Conservation (phyloP, 2,113 vertebrate species). For the Cairina moschata region DNA sequence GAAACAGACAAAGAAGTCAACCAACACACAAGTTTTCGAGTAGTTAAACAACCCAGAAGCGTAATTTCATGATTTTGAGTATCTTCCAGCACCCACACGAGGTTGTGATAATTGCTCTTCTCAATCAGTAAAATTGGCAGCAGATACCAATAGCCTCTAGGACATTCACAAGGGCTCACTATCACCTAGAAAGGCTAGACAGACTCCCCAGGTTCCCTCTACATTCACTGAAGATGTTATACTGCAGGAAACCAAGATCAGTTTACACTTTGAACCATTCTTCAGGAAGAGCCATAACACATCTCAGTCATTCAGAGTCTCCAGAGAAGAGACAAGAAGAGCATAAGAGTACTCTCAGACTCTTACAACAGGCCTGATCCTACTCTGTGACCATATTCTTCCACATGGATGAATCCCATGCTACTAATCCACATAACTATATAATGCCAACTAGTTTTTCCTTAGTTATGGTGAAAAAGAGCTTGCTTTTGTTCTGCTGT, state of each 20-base stretch:
- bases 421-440: background rate
- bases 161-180: background rate
- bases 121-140: background rate
- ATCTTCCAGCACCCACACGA: background rate
- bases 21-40: background rate
- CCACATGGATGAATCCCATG: background rate
- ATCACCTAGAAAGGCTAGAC: background rate
- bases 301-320: background rate
- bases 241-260: background rate
- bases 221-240: background rate
- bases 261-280: background rate
- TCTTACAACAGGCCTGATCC: background rate
- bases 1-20: background rate
- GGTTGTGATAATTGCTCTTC: background rate
- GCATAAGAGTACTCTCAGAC: background rate
- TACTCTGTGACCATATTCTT: background rate
- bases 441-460: background rate
- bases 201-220: background rate
- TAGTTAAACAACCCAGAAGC: accelerated
- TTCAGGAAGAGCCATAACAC: background rate
- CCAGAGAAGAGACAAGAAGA: background rate
- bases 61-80: background rate
- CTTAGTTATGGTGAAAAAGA: background rate
- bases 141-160: background rate
- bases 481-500: background rate